Percentiles rank a stretch among this genome's conserved stretches.
phyloP scores from a whole-genome alignment of 2,113 vertebrate genomes.

The Paradoxurus hermaphroditus region DNA sequence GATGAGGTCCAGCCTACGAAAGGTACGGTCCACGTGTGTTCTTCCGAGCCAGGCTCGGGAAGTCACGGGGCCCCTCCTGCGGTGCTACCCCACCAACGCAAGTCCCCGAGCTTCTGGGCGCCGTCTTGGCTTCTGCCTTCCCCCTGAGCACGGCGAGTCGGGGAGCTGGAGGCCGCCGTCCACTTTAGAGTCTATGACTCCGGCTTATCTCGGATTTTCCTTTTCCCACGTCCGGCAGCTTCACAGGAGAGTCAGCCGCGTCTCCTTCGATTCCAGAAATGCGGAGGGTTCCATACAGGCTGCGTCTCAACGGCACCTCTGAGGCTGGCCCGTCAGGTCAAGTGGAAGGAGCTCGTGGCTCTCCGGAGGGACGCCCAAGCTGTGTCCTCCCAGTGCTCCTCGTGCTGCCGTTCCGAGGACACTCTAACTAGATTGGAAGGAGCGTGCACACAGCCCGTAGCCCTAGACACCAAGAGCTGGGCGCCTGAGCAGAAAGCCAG shows the following conservation, averaged over 20 bases:
- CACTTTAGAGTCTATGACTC: rapidly evolving
- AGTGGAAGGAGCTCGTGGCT: background rate
- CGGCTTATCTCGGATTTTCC: background rate
- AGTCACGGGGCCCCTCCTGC: rapidly evolving
- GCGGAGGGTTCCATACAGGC: background rate
- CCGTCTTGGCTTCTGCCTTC: background rate
- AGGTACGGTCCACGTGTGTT: rapidly evolving
- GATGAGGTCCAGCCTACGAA: background rate
- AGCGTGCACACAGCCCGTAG: too few species aligned
- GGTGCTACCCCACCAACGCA: rapidly evolving
- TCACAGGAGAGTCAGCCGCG: background rate
- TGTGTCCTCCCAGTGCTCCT: background rate
- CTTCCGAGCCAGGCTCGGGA: background rate
- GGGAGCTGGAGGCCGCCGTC: background rate
- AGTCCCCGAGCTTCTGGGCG: rapidly evolving
- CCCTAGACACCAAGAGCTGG: rapidly evolving
- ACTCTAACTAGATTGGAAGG: background rate
- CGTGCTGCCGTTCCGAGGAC: rapidly evolving
- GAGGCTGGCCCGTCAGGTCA: rapidly evolving
- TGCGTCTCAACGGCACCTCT: background rate
- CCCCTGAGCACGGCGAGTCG: background rate
- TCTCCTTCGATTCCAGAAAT: background rate
- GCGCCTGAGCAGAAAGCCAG: background rate
- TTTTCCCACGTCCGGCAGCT: background rate
- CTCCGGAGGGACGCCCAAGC: background rate